These are phyloP conservation scores for Eupithecia insigniata DNA, from an alignment of 2,888 invertebrate genomes.

Conservation along the genomic window DNA sequence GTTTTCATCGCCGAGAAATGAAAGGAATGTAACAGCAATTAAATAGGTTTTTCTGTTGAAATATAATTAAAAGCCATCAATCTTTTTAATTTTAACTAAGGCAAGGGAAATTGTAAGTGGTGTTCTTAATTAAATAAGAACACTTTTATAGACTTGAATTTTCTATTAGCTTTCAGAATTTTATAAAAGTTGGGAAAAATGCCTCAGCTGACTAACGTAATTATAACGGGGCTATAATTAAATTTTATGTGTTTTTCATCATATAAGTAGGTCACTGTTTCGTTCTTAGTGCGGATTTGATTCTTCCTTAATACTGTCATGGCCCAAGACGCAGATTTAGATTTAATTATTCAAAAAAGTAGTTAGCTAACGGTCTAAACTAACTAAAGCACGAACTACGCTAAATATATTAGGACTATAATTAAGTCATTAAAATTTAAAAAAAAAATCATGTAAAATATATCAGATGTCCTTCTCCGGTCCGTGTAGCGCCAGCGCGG, in stretches of 20 bases:
- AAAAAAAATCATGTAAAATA: no score
- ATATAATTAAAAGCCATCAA: slow-evolving; percentile 33
- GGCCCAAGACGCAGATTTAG: no score
- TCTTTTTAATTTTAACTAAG: slow-evolving; percentile 32
- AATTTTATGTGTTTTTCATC: slow-evolving; percentile 4
- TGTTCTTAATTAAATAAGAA: slow-evolving; percentile 26
- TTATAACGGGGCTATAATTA: slow-evolving; percentile 11
- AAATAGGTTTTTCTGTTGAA: slow-evolving; percentile 20
- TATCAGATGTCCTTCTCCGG: no score
- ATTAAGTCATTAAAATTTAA: no score
- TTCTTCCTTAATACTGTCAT: neutral
- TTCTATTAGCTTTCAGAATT: slow-evolving; percentile 6
- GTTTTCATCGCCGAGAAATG: slow-evolving; percentile 11
- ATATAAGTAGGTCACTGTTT: neutral
- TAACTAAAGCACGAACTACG: no score
- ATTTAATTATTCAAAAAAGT: no score
- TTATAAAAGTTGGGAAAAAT: slow-evolving; percentile 1
- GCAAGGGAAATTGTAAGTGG: slow-evolving; percentile 28
- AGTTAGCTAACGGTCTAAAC: no score
- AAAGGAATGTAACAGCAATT: slow-evolving; percentile 22
- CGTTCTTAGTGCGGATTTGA: neutral
- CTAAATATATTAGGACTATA: no score
- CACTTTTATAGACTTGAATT: slow-evolving; percentile 23
- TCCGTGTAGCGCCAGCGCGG: no score
- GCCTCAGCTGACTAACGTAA: neutral